These are phyloP conservation scores for Drosophila kepulauana DNA, from an alignment of 1,140 invertebrate species.

Conservation along the genomic window DNA sequence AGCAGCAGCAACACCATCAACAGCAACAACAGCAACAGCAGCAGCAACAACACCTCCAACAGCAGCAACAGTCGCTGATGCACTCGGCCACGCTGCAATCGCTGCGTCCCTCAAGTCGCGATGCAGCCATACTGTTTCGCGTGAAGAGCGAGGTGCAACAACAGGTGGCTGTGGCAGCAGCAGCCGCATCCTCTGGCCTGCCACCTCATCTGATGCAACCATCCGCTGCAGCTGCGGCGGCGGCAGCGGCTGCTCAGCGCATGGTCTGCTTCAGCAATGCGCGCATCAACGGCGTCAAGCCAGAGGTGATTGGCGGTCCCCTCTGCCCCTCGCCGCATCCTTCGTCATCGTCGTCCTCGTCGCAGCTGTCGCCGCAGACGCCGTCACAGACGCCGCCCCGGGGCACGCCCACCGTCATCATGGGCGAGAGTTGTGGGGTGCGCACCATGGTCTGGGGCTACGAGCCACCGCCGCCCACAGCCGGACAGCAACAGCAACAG, in stretches of 20 bases:
- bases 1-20: conserved; percentile 47
- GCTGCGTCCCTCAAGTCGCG: conserved; percentile 76
- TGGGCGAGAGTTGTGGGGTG: conserved; percentile 95
- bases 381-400: conserved; percentile 87
- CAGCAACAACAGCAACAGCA: conserved; percentile 47
- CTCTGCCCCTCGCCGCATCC: conserved; percentile 86
- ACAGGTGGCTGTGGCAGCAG: conserved; percentile 71
- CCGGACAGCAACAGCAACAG: conserved; percentile 57
- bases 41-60: conserved; percentile 80
- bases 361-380: conserved; percentile 87
- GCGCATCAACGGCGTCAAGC: conserved; percentile 91
- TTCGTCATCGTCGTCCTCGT: conserved; percentile 79
- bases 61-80: conserved; percentile 74
- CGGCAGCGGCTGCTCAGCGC: conserved; percentile 83
- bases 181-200: conserved; percentile 66
- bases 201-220: conserved; percentile 78
- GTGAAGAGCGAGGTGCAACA: conserved; percentile 84
- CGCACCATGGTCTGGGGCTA: conserved; percentile 94
- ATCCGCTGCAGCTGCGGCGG: conserved; percentile 63
- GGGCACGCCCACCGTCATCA: conserved; percentile 94
- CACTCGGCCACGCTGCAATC: conserved; percentile 79
- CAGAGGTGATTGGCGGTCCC: conserved; percentile 91
- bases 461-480: conserved; percentile 75
- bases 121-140: conserved; percentile 79
- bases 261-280: conserved; percentile 88